Evolutionary conservation across 2,888 invertebrate genomes (phyloP).

Genomic region (Hydraecia micacea): DNA sequence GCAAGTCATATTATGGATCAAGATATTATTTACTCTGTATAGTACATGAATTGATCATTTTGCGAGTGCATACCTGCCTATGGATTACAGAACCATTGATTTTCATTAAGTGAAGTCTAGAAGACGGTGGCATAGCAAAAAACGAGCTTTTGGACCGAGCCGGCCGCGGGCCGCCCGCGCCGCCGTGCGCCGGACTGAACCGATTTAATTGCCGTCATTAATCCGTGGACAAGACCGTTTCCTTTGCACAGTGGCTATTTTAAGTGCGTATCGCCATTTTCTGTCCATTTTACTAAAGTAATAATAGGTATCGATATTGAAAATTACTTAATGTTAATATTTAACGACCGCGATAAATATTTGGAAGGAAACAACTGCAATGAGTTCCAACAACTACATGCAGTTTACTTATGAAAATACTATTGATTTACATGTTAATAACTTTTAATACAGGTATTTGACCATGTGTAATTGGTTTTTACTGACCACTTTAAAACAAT

Average conservation of each 20-base stretch:
- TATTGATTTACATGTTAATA: constrained; percentile 15
- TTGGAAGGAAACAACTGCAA: constrained; percentile 14
- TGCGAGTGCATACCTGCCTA: constrained; percentile 35
- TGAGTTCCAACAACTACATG: constrained; percentile 4
- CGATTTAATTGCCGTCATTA: constrained; percentile 85
- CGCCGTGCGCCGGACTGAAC: constrained; percentile 68
- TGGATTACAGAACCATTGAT: constrained; percentile 58
- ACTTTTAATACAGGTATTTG: background rate
- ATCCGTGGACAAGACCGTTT: constrained; percentile 76
- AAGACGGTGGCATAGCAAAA: constrained; percentile 54
- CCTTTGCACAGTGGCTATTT: constrained; percentile 69
- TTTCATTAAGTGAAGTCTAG: constrained; percentile 60
- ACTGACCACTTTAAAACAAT: background rate
- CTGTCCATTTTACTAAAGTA: constrained; percentile 62
- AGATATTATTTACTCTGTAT: constrained; percentile 41
- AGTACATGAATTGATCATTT: constrained; percentile 49
- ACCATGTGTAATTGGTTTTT: too few relatives aligned
- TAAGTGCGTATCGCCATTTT: constrained; percentile 65
- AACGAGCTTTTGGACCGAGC: constrained; percentile 57
- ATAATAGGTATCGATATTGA: constrained; percentile 43
- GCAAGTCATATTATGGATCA: constrained; percentile 27
- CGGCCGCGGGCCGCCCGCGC: constrained; percentile 58
- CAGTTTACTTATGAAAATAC: constrained; percentile 11
- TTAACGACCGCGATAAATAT: constrained; percentile 16
- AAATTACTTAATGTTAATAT: constrained; percentile 34